phyloP scores from a whole-genome alignment of 2,113 vertebrate species.

The Phodopus roborovskii region DNA sequence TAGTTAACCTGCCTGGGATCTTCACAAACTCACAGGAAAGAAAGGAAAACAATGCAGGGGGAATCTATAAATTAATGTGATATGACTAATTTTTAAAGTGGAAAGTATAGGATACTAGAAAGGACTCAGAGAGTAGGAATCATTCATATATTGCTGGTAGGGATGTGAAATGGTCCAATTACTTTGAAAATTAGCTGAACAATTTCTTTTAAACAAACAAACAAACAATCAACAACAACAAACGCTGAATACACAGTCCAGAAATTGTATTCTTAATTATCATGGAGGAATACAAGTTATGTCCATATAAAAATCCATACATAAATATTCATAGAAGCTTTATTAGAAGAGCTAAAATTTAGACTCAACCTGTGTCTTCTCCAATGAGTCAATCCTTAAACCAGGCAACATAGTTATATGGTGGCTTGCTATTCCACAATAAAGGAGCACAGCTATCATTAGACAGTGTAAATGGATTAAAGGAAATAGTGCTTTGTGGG shows the following conservation, averaged over 20 bases:
- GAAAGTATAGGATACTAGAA: background rate
- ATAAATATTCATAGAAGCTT: background rate
- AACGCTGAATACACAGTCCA: background rate
- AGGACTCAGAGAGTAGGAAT: background rate
- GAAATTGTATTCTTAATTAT: background rate
- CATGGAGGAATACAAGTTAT: background rate
- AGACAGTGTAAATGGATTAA: background rate
- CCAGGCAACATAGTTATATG: background rate
- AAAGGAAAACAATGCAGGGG: background rate
- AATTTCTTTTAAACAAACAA: slow-evolving; percentile 39
- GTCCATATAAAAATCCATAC: background rate
- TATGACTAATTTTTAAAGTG: background rate
- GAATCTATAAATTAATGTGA: background rate
- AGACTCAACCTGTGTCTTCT: background rate
- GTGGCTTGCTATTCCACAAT: background rate
- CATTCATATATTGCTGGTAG: background rate
- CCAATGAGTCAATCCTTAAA: background rate
- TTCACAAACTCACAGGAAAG: background rate
- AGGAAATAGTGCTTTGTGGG: background rate
- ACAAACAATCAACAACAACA: too few species aligned
- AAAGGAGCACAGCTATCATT: background rate
- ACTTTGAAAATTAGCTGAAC: background rate
- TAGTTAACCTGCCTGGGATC: background rate
- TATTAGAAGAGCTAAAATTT: background rate
- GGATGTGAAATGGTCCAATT: background rate